These are phyloP conservation scores for Lasioglossum figueresi DNA, from an alignment of 2,888 invertebrate genomes.

Conservation along the genomic window DNA sequence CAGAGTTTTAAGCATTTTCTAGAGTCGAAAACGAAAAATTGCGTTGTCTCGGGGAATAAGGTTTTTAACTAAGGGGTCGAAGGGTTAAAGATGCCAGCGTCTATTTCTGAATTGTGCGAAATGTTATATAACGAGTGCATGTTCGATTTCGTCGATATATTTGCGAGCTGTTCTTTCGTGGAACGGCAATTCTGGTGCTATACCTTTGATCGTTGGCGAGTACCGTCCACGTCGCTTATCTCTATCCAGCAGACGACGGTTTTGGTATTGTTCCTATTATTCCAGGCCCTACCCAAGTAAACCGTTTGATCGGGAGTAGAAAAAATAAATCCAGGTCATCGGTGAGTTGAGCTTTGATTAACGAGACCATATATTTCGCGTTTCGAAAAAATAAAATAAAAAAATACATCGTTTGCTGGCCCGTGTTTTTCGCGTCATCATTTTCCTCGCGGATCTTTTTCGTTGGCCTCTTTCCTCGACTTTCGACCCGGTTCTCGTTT, in stretches of 20 bases:
- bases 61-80: not conserved
- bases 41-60: too few relatives aligned
- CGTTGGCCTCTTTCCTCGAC: not conserved
- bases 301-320: conserved; percentile 33
- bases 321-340: conserved; percentile 43
- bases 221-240: conserved; percentile 33
- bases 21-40: too few relatives aligned
- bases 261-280: conserved; percentile 43
- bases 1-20: too few relatives aligned
- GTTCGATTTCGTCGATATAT: not conserved
- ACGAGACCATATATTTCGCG: conserved; percentile 28
- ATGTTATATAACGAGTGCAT: not conserved
- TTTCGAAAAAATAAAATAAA: not conserved
- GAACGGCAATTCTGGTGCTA: not conserved
- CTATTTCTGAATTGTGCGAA: not conserved
- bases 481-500: not conserved
- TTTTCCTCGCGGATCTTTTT: not conserved
- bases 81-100: not conserved
- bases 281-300: conserved; percentile 11
- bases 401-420: not conserved
- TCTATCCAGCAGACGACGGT: conserved; percentile 26
- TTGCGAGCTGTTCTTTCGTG: not conserved
- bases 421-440: not conserved
- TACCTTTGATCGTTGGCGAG: conserved; percentile 4
- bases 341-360: conserved; percentile 54